phyloP scores from a whole-genome alignment of 2,797 vertebrate species.

The Sparus aurata region DNA sequence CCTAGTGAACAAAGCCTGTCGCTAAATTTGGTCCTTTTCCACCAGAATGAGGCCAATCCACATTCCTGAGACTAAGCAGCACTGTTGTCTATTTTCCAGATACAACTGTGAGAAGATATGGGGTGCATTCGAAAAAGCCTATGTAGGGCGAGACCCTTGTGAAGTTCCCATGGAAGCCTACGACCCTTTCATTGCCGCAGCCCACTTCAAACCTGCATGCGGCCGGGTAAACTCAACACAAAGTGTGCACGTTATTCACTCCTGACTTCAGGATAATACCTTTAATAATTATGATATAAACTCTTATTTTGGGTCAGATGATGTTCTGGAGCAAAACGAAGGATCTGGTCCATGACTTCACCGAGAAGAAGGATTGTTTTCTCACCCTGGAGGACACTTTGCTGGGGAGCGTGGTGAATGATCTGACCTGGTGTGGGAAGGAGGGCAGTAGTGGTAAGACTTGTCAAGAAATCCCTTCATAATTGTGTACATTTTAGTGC shows the following conservation, averaged over 20 bases:
- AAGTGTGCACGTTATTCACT: not conserved
- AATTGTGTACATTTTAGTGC: not conserved
- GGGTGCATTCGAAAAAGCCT: slow-evolving; percentile 72
- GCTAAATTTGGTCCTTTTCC: not conserved
- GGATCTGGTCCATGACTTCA: slow-evolving; percentile 69
- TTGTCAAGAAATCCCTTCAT: not conserved
- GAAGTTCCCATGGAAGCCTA: slow-evolving; percentile 72
- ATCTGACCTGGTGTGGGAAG: slow-evolving; percentile 82
- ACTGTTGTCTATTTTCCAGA: slow-evolving; percentile 27
- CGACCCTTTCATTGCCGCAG: slow-evolving; percentile 51
- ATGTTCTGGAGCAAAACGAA: slow-evolving; percentile 86
- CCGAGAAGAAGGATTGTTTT: slow-evolving; percentile 63
- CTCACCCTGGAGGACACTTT: slow-evolving; percentile 78
- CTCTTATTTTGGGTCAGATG: slow-evolving; percentile 55
- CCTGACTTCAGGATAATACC: not conserved
- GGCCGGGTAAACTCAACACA: slow-evolving; percentile 70
- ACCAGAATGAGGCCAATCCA: not conserved
- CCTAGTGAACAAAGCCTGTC: not conserved
- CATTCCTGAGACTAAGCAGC: not conserved
- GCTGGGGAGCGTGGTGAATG: slow-evolving; percentile 73
- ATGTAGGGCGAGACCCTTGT: slow-evolving; percentile 74
- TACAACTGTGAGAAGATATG: slow-evolving; percentile 73
- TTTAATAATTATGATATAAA: not conserved
- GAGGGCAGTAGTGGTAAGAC: slow-evolving; percentile 72
- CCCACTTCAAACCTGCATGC: slow-evolving; percentile 49